Percentiles rank a stretch among this genome's conserved stretches.
These are phyloP conservation scores for Melieria crassipennis DNA, from an alignment of 2,888 invertebrate species.

Conservation along the genomic window DNA sequence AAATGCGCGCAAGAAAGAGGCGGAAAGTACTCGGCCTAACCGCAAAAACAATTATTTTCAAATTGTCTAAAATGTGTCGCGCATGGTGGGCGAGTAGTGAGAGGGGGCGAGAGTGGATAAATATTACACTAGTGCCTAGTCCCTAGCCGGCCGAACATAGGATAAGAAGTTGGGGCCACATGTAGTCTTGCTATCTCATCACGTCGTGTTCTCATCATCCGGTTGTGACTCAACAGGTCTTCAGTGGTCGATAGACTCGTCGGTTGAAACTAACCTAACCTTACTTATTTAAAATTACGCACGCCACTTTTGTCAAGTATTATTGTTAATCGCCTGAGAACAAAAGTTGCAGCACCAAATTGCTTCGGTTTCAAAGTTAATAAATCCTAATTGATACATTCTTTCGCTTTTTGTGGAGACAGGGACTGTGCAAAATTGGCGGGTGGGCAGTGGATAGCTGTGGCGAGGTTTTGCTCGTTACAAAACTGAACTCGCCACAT, in stretches of 20 bases:
- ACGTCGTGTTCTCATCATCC: too few species aligned
- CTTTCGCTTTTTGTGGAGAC: constrained; percentile 2
- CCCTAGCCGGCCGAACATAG: too few species aligned
- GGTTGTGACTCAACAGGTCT: too few species aligned
- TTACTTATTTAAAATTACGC: too few species aligned
- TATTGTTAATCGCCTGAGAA: too few species aligned
- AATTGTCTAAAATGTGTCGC: constrained; percentile 39
- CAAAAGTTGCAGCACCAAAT: too few species aligned
- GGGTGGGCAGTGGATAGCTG: background rate
- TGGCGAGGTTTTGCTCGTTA: too few species aligned
- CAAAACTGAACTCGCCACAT: background rate
- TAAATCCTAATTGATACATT: constrained; percentile 41
- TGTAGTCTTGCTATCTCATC: background rate
- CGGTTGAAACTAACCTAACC: too few species aligned
- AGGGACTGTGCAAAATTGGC: background rate
- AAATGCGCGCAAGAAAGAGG: background rate
- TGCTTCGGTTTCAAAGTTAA: constrained; percentile 26
- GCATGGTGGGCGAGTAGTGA: background rate
- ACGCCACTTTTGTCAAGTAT: too few species aligned
- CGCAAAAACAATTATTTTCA: constrained; percentile 43
- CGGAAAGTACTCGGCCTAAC: constrained; percentile 22
- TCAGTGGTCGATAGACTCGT: too few species aligned
- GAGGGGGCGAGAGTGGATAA: background rate
- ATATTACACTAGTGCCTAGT: background rate
- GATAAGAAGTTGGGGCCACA: background rate